Evolutionary conservation across 2,888 invertebrate genomes (phyloP).

Genomic region (Cephus pulcher): DNA sequence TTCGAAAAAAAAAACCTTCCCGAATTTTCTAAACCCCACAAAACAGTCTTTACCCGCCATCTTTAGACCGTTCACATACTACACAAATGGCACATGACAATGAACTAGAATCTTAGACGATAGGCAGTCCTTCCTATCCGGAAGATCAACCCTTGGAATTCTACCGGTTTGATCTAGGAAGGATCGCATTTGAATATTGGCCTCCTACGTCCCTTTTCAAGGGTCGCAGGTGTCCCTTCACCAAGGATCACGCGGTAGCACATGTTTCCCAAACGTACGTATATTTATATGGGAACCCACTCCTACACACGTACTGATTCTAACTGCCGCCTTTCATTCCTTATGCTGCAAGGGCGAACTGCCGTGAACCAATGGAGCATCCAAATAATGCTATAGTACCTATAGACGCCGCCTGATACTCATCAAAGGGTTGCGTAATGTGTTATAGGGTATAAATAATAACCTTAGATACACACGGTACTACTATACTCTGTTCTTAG

Average conservation of each 20-base stretch:
- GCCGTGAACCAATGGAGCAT: neutral
- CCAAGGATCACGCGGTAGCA: neutral
- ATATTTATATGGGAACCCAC: slow-evolving; percentile 38
- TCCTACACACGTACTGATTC: slow-evolving; percentile 10
- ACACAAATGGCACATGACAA: neutral
- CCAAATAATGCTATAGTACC: neutral
- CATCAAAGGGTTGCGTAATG: slow-evolving; percentile 38
- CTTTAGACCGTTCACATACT: neutral
- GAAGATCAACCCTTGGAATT: neutral
- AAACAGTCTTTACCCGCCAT: neutral
- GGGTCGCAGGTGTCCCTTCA: slow-evolving; percentile 43
- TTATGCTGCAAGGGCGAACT: neutral
- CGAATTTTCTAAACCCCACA: neutral
- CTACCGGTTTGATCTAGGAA: neutral
- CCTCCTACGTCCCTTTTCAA: slow-evolving; percentile 50
- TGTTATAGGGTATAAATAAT: slow-evolving; percentile 39
- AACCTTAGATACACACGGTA: slow-evolving; percentile 36
- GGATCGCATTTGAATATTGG: slow-evolving; percentile 60
- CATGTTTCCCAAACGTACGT: slow-evolving; percentile 25
- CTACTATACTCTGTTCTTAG: neutral
- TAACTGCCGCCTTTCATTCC: slow-evolving; percentile 22
- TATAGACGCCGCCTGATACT: slow-evolving; percentile 13
- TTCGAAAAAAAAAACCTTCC: neutral
- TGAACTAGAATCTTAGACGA: neutral
- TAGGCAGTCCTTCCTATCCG: neutral